phyloP scores from a whole-genome alignment of 2,113 vertebrate genomes.

The Hypomesus transpacificus region DNA sequence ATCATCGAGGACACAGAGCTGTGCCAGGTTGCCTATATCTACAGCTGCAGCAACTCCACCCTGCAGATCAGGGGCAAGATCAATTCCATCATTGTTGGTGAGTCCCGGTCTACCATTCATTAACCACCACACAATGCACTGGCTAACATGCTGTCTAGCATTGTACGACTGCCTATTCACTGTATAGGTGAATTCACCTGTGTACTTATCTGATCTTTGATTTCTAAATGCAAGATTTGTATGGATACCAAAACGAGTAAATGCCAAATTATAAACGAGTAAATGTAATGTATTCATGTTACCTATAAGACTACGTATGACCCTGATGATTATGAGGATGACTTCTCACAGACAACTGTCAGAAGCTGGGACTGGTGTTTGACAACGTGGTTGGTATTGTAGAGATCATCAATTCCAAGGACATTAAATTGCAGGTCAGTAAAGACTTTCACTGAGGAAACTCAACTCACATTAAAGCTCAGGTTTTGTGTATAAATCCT shows the following conservation, averaged over 20 bases:
- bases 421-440: conserved; percentile 89
- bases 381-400: conserved; percentile 95
- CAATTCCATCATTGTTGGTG: conserved; percentile 96
- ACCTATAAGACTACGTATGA: not conserved
- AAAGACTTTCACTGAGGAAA: not conserved
- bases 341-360: conserved; percentile 85
- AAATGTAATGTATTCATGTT: too few relatives aligned
- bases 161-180: too few relatives aligned
- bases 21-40: conserved; percentile 94
- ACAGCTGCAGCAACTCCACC: conserved; percentile 85
- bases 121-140: not conserved
- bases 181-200: too few relatives aligned
- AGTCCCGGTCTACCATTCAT: conserved; percentile 39
- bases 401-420: conserved; percentile 94
- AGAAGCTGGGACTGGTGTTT: conserved; percentile 94
- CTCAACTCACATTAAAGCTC: not conserved
- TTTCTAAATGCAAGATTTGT: too few relatives aligned
- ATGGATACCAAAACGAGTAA: too few relatives aligned
- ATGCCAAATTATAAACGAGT: too few relatives aligned
- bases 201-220: too few relatives aligned
- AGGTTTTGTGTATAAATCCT: too few relatives aligned
- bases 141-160: not conserved
- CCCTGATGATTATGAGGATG: not conserved
- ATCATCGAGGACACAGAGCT: conserved; percentile 90
- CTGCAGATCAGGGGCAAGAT: conserved; percentile 95